Percentiles rank a stretch among this genome's conserved stretches.
Conservation (phyloP, 2,797 vertebrate species). For the Orientallactaga sibirica region DNA sequence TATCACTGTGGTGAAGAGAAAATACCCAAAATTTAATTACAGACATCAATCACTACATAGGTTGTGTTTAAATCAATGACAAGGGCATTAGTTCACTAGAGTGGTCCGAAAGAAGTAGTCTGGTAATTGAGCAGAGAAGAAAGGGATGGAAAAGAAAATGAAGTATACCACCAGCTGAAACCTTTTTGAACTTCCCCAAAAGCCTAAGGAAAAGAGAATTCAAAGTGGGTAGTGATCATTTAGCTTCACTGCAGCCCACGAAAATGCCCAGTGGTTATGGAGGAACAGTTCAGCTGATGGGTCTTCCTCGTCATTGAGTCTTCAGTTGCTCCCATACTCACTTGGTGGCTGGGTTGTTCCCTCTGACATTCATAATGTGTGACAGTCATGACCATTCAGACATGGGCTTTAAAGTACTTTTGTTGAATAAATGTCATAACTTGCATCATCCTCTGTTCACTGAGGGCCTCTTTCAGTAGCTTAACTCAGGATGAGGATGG, state of each 20-base stretch:
- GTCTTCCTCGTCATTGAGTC: background rate
- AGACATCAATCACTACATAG: background rate
- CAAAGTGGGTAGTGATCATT: background rate
- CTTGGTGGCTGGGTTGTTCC: background rate
- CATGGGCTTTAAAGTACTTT: background rate
- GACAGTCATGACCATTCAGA: background rate
- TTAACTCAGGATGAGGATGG: background rate
- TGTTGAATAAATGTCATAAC: background rate
- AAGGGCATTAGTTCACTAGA: background rate
- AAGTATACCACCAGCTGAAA: background rate
- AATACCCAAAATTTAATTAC: background rate
- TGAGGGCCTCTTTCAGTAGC: background rate
- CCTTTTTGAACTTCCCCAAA: background rate
- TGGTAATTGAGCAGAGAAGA: background rate
- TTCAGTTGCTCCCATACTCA: background rate
- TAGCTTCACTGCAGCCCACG: background rate
- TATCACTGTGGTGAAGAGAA: too few species aligned
- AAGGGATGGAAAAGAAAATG: background rate
- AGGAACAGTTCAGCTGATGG: background rate
- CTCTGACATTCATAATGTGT: background rate
- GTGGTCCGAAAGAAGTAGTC: background rate
- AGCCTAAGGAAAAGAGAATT: background rate
- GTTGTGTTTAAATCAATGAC: background rate
- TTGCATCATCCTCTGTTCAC: background rate
- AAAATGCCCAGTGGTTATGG: background rate